Evolutionary conservation across 1,140 invertebrate species (phyloP).

Genomic region (Manduca sexta): DNA sequence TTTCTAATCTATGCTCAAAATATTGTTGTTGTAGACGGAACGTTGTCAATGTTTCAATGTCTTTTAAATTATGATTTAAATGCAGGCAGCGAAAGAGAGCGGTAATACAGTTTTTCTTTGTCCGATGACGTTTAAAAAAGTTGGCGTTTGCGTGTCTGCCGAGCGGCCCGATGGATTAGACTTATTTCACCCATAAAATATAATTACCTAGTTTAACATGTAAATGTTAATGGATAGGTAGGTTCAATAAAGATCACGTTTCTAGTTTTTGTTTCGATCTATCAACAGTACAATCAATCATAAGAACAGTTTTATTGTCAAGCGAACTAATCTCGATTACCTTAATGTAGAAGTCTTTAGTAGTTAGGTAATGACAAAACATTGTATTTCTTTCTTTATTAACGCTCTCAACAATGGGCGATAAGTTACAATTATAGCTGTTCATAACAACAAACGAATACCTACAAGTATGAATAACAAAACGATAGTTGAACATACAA

Average conservation of each 20-base stretch:
- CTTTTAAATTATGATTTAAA: not conserved
- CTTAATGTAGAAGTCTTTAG: too few species aligned
- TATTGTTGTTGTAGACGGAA: too few species aligned
- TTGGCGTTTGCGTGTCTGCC: constrained; percentile 37
- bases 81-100: not conserved
- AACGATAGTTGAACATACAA: too few species aligned
- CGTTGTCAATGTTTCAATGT: too few species aligned
- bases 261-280: not conserved
- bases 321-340: not conserved
- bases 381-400: too few species aligned
- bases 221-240: constrained; percentile 34
- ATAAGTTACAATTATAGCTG: too few species aligned
- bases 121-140: constrained; percentile 15
- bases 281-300: constrained; percentile 2
- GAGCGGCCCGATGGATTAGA: constrained; percentile 45
- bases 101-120: not conserved
- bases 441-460: too few species aligned
- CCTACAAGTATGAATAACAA: too few species aligned
- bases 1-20: too few species aligned
- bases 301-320: not conserved
- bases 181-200: constrained; percentile 45
- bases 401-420: too few species aligned
- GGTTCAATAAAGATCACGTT: constrained; percentile 33
- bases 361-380: too few species aligned
- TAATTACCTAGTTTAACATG: constrained; percentile 42